Base-by-base conservation (phyloP, 2,888 invertebrate species). In the Tetragnatha montana region DNA sequence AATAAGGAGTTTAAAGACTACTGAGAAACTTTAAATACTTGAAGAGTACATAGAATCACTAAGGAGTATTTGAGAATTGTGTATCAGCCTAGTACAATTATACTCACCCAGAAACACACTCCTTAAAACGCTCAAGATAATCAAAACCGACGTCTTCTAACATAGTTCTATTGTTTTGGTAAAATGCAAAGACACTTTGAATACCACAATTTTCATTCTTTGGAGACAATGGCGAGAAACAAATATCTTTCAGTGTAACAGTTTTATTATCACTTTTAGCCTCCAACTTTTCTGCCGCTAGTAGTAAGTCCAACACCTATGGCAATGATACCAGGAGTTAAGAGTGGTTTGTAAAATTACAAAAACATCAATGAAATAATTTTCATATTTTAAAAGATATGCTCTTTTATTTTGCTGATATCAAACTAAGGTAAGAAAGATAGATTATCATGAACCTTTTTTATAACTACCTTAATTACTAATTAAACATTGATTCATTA, bases 161-260 rank as follows among this genome's bases (percentile, higher is more conserved):
- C 68, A 93, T 94, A 0, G 95, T 94, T 8, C 95, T 91, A 93
- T 95, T 95, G 93, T 97, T 96, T 93, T 97, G 96, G 94, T 96
- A 99, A 94, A 97, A 99, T 73, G 98, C 98, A 96, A 98, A 96
- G 73, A 97, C 94, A 89, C 97, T 97, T 94, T 97, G 96, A 14
- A 99, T 95, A 17, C 96, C 96, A 94, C 99, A 99, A 92, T 96
- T 95, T 0, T 95, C 94, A 8, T 96, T 94, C 8, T 95, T 94
- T 0, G 96, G 96, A 7, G 95, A 95, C 91, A 99, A 94, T 0
- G 99, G 99, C 0, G 97, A 96, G 94, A 96, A 97, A 94, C 99
- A 99, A 89, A 99, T 97, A 92, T 98, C 96, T 82, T 96, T 95
- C 81, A 98, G 94, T 0, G 91, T 91, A 0, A 93, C 92, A 17